These are phyloP conservation scores for Carassius auratus DNA, from an alignment of 2,113 vertebrate genomes.

Conservation along the genomic window DNA sequence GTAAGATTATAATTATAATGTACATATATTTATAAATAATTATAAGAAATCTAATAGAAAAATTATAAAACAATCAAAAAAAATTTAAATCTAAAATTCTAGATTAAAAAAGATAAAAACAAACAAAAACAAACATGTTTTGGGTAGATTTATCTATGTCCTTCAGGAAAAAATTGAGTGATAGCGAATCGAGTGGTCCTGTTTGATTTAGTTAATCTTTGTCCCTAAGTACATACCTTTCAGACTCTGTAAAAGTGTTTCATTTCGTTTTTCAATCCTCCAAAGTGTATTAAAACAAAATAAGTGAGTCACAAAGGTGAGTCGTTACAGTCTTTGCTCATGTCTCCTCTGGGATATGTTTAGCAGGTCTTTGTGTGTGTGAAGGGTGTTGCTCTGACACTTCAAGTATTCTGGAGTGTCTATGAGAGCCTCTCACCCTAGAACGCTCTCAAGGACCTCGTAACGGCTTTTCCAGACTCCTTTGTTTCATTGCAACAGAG, in stretches of 20 bases:
- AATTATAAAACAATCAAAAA: no score
- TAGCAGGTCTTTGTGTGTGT: not conserved
- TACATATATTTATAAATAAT: no score
- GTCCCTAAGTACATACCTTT: slow-evolving; percentile 4
- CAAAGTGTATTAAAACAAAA: slow-evolving; percentile 1
- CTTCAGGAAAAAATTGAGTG: not conserved
- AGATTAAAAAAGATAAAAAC: not conserved
- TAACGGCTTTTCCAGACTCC: slow-evolving; percentile 36
- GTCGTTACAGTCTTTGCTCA: slow-evolving; percentile 3
- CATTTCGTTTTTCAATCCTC: slow-evolving; percentile 10
- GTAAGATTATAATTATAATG: no score
- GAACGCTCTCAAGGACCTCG: not conserved
- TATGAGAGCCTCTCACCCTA: slow-evolving; percentile 11
- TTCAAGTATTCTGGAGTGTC: slow-evolving; percentile 8
- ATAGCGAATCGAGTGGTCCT: not conserved
- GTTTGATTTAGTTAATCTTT: slow-evolving; percentile 20
- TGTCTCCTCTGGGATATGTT: slow-evolving; percentile 4
- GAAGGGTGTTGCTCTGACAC: slow-evolving; percentile 7
- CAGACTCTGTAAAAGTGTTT: not conserved
- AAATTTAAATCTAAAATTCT: not conserved
- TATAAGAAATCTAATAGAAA: no score
- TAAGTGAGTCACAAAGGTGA: slow-evolving; percentile 2
- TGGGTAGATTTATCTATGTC: not conserved
- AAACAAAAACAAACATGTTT: not conserved
- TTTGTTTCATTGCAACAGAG: not conserved